Conservation (phyloP, 64 coral and sea anemone species). For the Stichodactyla helianthus region DNA sequence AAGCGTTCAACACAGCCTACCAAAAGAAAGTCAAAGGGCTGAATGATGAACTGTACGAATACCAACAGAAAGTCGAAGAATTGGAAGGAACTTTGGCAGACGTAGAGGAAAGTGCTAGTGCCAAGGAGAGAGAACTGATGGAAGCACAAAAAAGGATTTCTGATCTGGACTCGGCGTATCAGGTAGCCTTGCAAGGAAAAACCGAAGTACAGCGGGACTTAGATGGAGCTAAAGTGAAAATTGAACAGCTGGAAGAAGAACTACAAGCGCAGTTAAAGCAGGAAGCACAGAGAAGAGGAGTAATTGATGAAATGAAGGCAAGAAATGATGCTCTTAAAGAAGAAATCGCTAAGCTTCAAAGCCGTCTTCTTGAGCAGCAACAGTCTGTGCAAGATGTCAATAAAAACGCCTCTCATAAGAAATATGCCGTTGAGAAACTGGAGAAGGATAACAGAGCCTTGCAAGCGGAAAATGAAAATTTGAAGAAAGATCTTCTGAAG, state of each 20-base stretch:
- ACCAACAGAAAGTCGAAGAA: conserved; percentile 56
- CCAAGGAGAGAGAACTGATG: conserved; percentile 75
- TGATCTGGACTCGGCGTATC: conserved; percentile 71
- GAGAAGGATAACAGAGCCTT: conserved; percentile 55
- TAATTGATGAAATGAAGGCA: conserved; percentile 67
- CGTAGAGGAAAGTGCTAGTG: conserved; percentile 51
- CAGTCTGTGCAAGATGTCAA: conserved; percentile 47
- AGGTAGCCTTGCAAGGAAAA: conserved; percentile 68
- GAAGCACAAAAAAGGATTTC: conserved; percentile 86
- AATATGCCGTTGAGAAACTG: conserved; percentile 53
- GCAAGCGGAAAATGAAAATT: conserved; percentile 45
- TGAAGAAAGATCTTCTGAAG: conserved; percentile 44
- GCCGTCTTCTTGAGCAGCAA: conserved; percentile 66
- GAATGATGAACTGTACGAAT: conserved; percentile 64
- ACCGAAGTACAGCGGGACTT: conserved; percentile 71
- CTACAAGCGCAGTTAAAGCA: conserved; percentile 83
- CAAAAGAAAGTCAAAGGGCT: conserved; percentile 80
- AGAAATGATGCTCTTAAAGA: conserved; percentile 87
- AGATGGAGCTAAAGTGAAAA: conserved; percentile 50
- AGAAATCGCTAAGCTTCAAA: conserved; percentile 75
- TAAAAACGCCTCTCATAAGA: conserved; percentile 59
- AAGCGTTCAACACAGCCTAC: conserved; percentile 90
- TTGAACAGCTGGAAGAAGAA: conserved; percentile 70
- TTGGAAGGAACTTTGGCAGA: conserved; percentile 54
- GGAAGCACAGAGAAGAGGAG: conserved; percentile 79